These are phyloP conservation scores for Trachymyrmex septentrionalis DNA, from an alignment of 1,140 invertebrate species.

Conservation along the genomic window DNA sequence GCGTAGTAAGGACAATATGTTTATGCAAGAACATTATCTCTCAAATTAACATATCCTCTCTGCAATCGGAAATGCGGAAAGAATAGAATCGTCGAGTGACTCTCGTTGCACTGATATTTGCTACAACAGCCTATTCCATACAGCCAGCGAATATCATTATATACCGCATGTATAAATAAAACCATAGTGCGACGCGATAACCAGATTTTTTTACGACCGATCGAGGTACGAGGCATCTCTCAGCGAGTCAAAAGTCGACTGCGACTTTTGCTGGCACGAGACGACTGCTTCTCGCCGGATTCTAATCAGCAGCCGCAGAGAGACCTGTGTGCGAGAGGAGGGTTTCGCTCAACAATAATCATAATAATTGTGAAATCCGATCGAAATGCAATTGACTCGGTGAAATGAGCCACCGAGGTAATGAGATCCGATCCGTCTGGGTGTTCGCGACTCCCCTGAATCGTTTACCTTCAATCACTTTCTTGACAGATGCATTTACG, in stretches of 20 bases:
- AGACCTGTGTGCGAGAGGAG: not conserved
- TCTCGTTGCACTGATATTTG: not conserved
- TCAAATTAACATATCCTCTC: not conserved
- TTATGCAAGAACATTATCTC: not conserved
- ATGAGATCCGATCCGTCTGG: conserved; percentile 78
- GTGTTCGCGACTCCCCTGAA: conserved; percentile 73
- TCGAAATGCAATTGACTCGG: conserved; percentile 80
- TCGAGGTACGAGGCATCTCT: conserved; percentile 21
- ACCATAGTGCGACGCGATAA: conserved; percentile 30
- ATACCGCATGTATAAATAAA: conserved; percentile 23
- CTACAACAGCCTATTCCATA: not conserved
- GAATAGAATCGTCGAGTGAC: not conserved
- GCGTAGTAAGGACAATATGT: not conserved
- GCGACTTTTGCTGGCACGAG: not conserved
- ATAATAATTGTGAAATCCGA: conserved; percentile 84
- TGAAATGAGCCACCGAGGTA: conserved; percentile 81
- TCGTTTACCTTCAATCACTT: conserved; percentile 85
- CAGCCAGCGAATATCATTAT: conserved; percentile 35
- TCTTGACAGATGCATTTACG: conserved; percentile 85
- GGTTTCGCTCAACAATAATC: conserved; percentile 75
- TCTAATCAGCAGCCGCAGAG: conserved; percentile 20
- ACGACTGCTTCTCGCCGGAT: conserved; percentile 13
- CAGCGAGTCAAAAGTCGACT: conserved; percentile 12
- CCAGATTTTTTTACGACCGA: conserved; percentile 46
- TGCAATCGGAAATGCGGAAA: too few species aligned